Percentiles rank a stretch among this genome's conserved stretches.
Conservation (phyloP, 2,888 invertebrate genomes). For the Biston stratarius region DNA sequence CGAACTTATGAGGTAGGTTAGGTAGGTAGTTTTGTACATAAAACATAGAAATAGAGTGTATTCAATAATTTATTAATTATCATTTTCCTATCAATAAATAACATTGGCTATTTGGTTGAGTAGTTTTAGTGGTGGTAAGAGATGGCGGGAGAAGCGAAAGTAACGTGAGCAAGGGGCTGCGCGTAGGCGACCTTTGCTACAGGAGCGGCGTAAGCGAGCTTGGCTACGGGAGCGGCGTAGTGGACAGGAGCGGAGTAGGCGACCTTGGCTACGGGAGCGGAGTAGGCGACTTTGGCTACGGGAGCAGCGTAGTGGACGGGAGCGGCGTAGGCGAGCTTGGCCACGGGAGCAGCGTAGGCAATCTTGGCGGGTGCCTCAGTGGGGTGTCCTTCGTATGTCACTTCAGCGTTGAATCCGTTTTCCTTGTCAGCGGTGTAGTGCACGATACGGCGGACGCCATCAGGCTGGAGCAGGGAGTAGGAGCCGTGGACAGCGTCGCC, state of each 20-base stretch:
- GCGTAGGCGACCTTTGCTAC: conserved; percentile 51
- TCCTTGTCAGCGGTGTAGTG: conserved; percentile 77
- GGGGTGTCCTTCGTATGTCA: conserved; percentile 77
- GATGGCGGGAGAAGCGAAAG: conserved; percentile 72
- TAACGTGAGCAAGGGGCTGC: conserved; percentile 63
- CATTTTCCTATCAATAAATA: conserved; percentile 57
- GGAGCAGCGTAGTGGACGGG: conserved; percentile 55
- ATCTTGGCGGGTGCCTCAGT: conserved; percentile 46
- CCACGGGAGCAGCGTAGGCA: conserved; percentile 47
- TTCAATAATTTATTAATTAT: conserved; percentile 53
- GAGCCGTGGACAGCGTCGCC: conserved; percentile 79
- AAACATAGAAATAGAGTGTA: conserved; percentile 3
- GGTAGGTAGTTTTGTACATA: not conserved
- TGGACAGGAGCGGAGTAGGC: conserved; percentile 43
- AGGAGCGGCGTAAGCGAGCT: conserved; percentile 57
- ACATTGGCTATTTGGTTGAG: conserved; percentile 47
- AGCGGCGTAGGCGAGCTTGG: conserved; percentile 48
- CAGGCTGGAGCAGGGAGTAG: conserved; percentile 81
- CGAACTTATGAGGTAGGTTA: not conserved
- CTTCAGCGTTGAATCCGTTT: conserved; percentile 79
- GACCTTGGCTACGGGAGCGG: conserved; percentile 48
- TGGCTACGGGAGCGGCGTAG: conserved; percentile 48
- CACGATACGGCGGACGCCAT: conserved; percentile 77
- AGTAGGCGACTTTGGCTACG: conserved; percentile 46
- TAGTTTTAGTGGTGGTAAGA: conserved; percentile 73